A percentile compares a stretch with the other conserved stretches of the same genome.
Evolutionary conservation across 2,888 invertebrate species (phyloP).

Genomic region (Incurvaria masculella): DNA sequence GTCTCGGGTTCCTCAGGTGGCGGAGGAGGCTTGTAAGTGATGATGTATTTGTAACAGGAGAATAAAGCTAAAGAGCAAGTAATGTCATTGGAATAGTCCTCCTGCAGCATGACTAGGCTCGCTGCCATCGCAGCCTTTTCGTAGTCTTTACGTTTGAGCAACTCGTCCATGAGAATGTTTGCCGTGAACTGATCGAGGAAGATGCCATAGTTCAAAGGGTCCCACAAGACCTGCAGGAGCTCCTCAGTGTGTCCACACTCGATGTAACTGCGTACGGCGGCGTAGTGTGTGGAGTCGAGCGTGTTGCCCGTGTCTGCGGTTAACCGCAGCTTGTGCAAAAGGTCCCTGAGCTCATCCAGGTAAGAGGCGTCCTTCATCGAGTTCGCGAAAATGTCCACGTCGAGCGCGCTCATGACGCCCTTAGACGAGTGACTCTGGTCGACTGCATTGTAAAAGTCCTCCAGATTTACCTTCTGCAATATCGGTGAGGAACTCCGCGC

Average conservation of each 20-base stretch:
- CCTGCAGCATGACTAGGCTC: slow-evolving; percentile 81
- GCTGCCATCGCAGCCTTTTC: slow-evolving; percentile 74
- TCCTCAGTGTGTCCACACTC: slow-evolving; percentile 57
- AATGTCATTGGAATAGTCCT: slow-evolving; percentile 74
- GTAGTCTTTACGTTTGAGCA: slow-evolving; percentile 66
- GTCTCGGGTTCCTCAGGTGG: slow-evolving; percentile 12
- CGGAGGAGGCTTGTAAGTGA: slow-evolving; percentile 24
- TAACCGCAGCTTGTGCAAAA: slow-evolving; percentile 68
- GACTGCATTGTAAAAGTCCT: slow-evolving; percentile 67
- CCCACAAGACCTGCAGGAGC: slow-evolving; percentile 69
- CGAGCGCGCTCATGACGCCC: slow-evolving; percentile 68
- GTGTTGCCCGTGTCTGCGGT: slow-evolving; percentile 68
- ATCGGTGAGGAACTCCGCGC: slow-evolving; percentile 59
- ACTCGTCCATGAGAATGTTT: slow-evolving; percentile 77
- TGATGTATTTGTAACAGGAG: slow-evolving; percentile 70
- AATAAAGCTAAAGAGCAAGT: slow-evolving; percentile 66
- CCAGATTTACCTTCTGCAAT: slow-evolving; percentile 60
- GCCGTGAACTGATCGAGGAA: slow-evolving; percentile 81
- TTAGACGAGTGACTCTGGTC: slow-evolving; percentile 63
- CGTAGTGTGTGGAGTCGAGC: slow-evolving; percentile 79
- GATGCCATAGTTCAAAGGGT: slow-evolving; percentile 84
- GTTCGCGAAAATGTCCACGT: slow-evolving; percentile 81
- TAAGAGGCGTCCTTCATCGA: slow-evolving; percentile 53
- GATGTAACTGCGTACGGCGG: slow-evolving; percentile 64
- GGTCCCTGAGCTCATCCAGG: slow-evolving; percentile 69